These are phyloP conservation scores for Drosophila yooni DNA, from an alignment of 2,888 invertebrate genomes.

Conservation along the genomic window DNA sequence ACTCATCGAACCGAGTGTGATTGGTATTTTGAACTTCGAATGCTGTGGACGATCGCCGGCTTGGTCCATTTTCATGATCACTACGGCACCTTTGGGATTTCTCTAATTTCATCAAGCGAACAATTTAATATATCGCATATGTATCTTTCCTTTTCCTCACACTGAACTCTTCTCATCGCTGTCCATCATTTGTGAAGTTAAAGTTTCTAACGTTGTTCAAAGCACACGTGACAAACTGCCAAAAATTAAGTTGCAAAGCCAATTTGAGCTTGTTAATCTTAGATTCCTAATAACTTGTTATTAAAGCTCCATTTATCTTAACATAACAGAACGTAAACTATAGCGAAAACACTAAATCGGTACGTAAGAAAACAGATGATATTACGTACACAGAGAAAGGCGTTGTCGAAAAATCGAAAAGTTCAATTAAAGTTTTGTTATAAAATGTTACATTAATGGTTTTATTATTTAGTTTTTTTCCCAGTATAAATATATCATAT, in stretches of 20 bases:
- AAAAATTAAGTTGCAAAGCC: not conserved
- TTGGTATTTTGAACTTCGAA: not conserved
- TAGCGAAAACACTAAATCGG: not conserved
- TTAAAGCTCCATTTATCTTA: not conserved
- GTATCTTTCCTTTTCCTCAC: not conserved
- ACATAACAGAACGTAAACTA: not conserved
- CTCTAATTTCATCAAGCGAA: not conserved
- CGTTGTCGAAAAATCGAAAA: not conserved
- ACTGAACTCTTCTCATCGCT: not conserved
- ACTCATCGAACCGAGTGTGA: not conserved
- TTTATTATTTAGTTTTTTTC: slow-evolving; percentile 70
- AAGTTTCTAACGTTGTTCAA: not conserved
- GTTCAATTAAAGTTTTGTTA: slow-evolving; percentile 53
- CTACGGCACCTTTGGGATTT: not conserved
- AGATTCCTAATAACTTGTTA: not conserved
- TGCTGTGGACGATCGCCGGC: not conserved
- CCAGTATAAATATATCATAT: slow-evolving; percentile 77
- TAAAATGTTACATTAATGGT: slow-evolving; percentile 76
- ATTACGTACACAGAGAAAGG: too few relatives aligned
- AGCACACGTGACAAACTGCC: not conserved
- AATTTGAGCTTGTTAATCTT: not conserved
- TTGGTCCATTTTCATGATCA: not conserved
- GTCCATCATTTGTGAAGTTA: not conserved
- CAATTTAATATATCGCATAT: not conserved
- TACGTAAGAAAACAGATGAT: not conserved